Evolutionary conservation across 2,888 invertebrate genomes (phyloP).

Genomic region (Adela reaumurella): DNA sequence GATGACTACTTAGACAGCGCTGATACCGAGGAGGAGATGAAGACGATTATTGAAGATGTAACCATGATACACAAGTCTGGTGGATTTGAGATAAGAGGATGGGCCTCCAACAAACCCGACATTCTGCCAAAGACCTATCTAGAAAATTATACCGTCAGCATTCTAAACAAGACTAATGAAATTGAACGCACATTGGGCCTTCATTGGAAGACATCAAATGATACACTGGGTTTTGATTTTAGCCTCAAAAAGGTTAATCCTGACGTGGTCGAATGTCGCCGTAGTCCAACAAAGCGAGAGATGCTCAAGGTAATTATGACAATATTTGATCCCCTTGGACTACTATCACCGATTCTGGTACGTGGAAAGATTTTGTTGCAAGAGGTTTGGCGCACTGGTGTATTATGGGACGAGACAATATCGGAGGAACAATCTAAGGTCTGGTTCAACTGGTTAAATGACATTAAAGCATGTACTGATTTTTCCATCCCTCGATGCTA

Average conservation of each 20-base stretch:
- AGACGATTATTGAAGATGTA: neutral
- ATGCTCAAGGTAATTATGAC: neutral
- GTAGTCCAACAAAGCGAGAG: neutral
- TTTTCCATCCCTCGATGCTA: conserved; percentile 1
- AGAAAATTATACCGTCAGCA: neutral
- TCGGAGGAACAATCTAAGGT: neutral
- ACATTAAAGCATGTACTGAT: neutral
- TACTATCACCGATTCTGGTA: neutral
- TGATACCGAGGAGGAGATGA: conserved; percentile 1
- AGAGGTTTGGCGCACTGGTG: neutral
- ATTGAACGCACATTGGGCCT: neutral
- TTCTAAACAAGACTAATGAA: neutral
- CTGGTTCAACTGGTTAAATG: neutral
- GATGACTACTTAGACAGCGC: conserved; percentile 9
- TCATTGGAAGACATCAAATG: neutral
- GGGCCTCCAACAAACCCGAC: neutral
- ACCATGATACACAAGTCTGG: neutral
- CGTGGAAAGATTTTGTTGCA: neutral
- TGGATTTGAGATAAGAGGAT: neutral
- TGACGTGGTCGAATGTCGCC: neutral
- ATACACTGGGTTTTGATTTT: neutral
- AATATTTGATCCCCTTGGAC: conserved; percentile 1
- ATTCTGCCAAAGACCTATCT: neutral
- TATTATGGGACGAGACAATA: neutral
- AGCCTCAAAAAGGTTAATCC: conserved; percentile 5